Evolutionary conservation across 2,888 invertebrate genomes (phyloP), one percentile per base, ranked within the genome.

Genomic region (Drosophila atripex): DNA sequence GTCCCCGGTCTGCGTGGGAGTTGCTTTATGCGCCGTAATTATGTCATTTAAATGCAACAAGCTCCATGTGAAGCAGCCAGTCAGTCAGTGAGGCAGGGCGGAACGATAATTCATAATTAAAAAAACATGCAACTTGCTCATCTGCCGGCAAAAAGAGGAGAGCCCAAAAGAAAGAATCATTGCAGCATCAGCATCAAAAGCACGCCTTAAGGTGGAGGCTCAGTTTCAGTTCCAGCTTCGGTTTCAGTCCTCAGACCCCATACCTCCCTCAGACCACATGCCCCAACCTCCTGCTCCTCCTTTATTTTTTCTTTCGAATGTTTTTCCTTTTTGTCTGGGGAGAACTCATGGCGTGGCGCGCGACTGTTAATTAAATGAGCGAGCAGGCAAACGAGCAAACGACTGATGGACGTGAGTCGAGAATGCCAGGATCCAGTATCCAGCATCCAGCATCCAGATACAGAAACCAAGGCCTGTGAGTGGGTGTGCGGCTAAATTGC

Each of bases 11-110:
- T 70, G 86, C 74, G 88, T 88, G 86, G 88, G 78, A 86, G 88
- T 76, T 71, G 71, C 75, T 78, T 85, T 87, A 75, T 88, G 83
- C 73, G 75, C 77, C 88, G 79, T 90, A 89, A 88, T 88, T 90
- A 89, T 89, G 86, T 88, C 89, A 89, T 90, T 88, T 90, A 82
- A 84, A 90, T 88, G 88, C 89, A 89, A 89, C 84, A 84, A 88
- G 83, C 84, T 82, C 49, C 57, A 57, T 65, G 68, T 72, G 78
- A 69, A 30, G 21, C 76, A 68, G 47, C 52, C 76, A 71, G 57
- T 12, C 55, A 59, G 43, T 18, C 75, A 57, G 60, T 39, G 58
- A 45, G 52, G 57, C 54, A 83, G 74, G 73, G 78, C 65, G 73
- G 76, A 78, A 79, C 88, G 88, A 89, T 88, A 89, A 88, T 89